These are phyloP conservation scores for Nipponia nippon DNA, from an alignment of 2,113 vertebrate genomes.

Conservation along the genomic window DNA sequence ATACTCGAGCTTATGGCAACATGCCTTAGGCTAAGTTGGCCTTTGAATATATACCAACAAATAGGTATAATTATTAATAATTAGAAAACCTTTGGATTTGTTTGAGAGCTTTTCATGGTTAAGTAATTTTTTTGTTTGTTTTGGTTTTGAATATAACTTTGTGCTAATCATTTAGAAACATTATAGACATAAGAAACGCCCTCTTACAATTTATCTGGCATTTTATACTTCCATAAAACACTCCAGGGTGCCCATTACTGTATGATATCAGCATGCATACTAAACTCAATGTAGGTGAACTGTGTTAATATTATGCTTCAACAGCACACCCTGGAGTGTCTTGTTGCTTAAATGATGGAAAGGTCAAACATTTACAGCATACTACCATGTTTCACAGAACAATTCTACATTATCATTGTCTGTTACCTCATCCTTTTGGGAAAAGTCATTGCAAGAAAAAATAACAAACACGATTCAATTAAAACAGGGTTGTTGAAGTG, in stretches of 20 bases:
- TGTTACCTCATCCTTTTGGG: not conserved
- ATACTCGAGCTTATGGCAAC: not conserved
- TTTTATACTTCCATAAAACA: not conserved
- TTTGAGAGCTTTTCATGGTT: not conserved
- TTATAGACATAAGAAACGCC: not conserved
- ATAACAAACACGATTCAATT: not conserved
- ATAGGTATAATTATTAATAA: not conserved
- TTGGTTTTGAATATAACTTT: not conserved
- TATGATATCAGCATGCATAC: not conserved
- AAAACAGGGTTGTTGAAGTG: not conserved
- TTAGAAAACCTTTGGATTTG: not conserved
- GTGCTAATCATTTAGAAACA: not conserved
- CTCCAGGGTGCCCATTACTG: not conserved
- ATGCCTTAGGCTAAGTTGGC: not conserved
- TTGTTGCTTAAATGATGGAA: constrained; percentile 25
- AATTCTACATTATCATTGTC: not conserved
- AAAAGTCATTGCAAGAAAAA: not conserved
- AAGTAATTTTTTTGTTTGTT: not conserved
- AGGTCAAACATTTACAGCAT: constrained; percentile 22
- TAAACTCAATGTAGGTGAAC: not conserved
- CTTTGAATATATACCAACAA: not conserved
- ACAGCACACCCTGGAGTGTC: not conserved
- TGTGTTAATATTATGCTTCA: constrained; percentile 18
- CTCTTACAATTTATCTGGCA: not conserved
- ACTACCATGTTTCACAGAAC: not conserved